Conservation (phyloP, 2,888 invertebrate genomes). For the Fabriciana adippe region DNA sequence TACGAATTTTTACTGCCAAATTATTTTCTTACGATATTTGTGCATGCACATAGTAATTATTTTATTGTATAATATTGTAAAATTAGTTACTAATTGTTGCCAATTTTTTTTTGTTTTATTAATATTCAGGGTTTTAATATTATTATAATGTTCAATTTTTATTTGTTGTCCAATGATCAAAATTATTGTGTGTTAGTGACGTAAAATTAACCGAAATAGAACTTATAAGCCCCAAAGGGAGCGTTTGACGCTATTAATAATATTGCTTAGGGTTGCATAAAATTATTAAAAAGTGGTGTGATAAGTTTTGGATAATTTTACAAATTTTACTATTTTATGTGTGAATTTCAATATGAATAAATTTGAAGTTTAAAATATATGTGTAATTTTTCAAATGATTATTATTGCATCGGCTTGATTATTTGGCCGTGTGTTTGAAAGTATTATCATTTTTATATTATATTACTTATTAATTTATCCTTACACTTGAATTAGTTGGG, state of each 20-base stretch:
- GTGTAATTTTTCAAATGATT: conserved; percentile 58
- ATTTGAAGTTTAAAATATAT: conserved; percentile 64
- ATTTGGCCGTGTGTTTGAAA: conserved; percentile 50
- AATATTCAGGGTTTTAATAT: conserved; percentile 81
- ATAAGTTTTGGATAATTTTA: conserved; percentile 83
- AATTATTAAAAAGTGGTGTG: conserved; percentile 79
- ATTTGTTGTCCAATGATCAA: conserved; percentile 81
- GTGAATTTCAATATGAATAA: conserved; percentile 77
- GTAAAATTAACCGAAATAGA: conserved; percentile 79
- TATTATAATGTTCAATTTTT: conserved; percentile 76
- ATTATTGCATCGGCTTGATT: conserved; percentile 50
- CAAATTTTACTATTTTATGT: conserved; percentile 82
- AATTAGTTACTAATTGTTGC: conserved; percentile 81
- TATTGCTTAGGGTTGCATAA: conserved; percentile 81
- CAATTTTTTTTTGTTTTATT: conserved; percentile 77
- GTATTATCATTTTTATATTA: conserved; percentile 63
- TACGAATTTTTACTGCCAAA: conserved; percentile 83
- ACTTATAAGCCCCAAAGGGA: conserved; percentile 79
- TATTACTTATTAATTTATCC: conserved; percentile 44
- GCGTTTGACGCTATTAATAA: conserved; percentile 80
- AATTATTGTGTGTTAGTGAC: conserved; percentile 81
- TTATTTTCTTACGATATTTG: conserved; percentile 82
- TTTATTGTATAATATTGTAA: conserved; percentile 79
- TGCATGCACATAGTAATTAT: conserved; percentile 82
- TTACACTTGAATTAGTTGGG: conserved; percentile 58